Conservation (phyloP, 2,113 vertebrate genomes). For the Siphamia tubifer region DNA sequence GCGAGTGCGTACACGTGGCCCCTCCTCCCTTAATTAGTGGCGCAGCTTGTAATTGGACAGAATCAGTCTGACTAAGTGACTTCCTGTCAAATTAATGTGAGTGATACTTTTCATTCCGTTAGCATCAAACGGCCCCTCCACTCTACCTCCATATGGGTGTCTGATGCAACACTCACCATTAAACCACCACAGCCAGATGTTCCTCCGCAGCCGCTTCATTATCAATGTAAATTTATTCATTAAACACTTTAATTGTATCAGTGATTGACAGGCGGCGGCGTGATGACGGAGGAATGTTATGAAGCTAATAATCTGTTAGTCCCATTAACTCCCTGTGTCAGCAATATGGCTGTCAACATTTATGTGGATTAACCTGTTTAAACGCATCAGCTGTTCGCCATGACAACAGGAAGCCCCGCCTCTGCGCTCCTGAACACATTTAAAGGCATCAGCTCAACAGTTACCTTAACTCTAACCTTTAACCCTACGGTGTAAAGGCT, state of each 20-base stretch:
- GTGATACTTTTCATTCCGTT: slow-evolving; percentile 82
- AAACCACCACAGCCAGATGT: slow-evolving; percentile 79
- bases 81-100: slow-evolving; percentile 80
- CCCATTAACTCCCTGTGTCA: slow-evolving; percentile 76
- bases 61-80: slow-evolving; percentile 80
- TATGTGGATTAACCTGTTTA: slow-evolving; percentile 79
- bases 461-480: no score
- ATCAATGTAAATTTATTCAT: slow-evolving; percentile 86
- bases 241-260: slow-evolving; percentile 82
- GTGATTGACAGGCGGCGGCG: slow-evolving; percentile 79
- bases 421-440: slow-evolving; percentile 12
- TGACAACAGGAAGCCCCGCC: slow-evolving; percentile 30
- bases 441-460: no score
- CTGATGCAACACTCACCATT: slow-evolving; percentile 72
- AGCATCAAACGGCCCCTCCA: slow-evolving; percentile 77
- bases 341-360: slow-evolving; percentile 75
- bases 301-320: slow-evolving; percentile 81
- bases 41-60: slow-evolving; percentile 67
- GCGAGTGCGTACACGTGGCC: slow-evolving; percentile 7
- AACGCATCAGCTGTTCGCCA: slow-evolving; percentile 38
- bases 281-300: slow-evolving; percentile 75
- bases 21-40: slow-evolving; percentile 74
- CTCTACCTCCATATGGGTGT: slow-evolving; percentile 80
- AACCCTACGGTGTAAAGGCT: no score
- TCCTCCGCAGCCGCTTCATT: slow-evolving; percentile 65